Base-by-base conservation (phyloP, 2,888 invertebrate genomes). In the Lasioglossum zephyrum region DNA sequence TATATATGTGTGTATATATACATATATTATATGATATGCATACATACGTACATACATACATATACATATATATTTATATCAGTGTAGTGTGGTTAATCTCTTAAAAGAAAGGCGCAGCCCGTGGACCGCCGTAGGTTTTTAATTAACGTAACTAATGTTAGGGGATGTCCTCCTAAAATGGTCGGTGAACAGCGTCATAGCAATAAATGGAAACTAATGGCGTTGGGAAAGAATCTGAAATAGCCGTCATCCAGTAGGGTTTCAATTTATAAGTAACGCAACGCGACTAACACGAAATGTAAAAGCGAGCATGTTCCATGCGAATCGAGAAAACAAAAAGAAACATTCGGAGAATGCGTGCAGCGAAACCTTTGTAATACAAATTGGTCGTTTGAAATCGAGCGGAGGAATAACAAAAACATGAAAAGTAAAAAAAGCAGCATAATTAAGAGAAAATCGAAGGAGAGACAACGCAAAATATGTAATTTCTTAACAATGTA, bases 11-110 rank as follows among this genome's bases (percentile, higher is more conserved):
- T 53, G 81, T 22, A 75, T n/a, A n/a, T 11, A 11, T n/a, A 57
- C 9, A 11, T 57, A 26, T 5, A 60, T 31, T 53, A 57, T 53
- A 53, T 57, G 22, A 57, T n/a, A 57, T 57, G 57, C 57, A 57
- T n/a, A 57, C 57, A 57, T n/a, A 57, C 57, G n/a, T 31, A 31
- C 31, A 63, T 13, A 79, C 36, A 85, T 18, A 66, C 11, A 66
- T 60, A 60, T 77, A 72, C 76, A 88, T 85, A 82, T 87, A 88
- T 87, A 89, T 89, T 85, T 90, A 88, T 90, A 90, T 89, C 87
- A 85, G 73, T 91, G 88, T 91, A 91, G 90, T 81, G 79, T 88
- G 84, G 86, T 91, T 88, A 89, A 89, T 84, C 82, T 81, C 86
- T 89, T 73, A 78, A 89, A 84, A 79, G 66, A 82, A 69, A 63